These are phyloP conservation scores for Trichomycterus rosablanca DNA, from an alignment of 2,113 vertebrate species.

Conservation along the genomic window DNA sequence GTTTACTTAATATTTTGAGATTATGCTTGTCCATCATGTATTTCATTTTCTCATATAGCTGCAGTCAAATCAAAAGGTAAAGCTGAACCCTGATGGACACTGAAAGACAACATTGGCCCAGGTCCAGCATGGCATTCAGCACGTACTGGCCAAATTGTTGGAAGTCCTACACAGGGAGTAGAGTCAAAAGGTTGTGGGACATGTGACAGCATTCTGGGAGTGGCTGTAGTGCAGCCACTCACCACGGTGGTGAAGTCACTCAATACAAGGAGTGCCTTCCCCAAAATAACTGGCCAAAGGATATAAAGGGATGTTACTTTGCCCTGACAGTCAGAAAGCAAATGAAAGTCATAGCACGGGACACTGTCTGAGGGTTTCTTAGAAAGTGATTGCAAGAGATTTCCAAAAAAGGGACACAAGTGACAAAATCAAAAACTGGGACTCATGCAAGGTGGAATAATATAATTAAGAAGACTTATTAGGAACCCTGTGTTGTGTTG, in stretches of 20 bases:
- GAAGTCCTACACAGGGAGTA: slow-evolving; percentile 45
- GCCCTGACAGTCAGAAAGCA: slow-evolving; percentile 34
- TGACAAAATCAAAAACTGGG: too few species aligned
- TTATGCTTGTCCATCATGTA: too few species aligned
- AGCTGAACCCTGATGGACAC: neutral
- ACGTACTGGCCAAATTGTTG: slow-evolving; percentile 16
- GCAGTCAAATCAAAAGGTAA: too few species aligned
- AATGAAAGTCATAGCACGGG: slow-evolving; percentile 7
- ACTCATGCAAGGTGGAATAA: too few species aligned
- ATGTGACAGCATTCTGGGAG: slow-evolving; percentile 55
- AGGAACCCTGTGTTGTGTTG: neutral
- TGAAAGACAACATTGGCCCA: neutral
- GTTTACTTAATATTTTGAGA: too few species aligned
- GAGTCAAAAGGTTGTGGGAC: slow-evolving; percentile 38
- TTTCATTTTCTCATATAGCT: too few species aligned
- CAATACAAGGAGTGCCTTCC: slow-evolving; percentile 47
- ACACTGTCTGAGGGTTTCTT: neutral
- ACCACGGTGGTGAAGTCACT: slow-evolving; percentile 65
- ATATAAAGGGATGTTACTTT: slow-evolving; percentile 59
- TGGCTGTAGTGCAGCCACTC: slow-evolving; percentile 40
- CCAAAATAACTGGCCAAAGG: slow-evolving; percentile 66
- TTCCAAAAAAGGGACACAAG: neutral
- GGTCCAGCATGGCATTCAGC: neutral
- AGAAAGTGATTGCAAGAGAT: slow-evolving; percentile 13
- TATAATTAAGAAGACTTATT: neutral